Conservation (phyloP, 2,797 vertebrate genomes). For the Pseudochromis fuscus region DNA sequence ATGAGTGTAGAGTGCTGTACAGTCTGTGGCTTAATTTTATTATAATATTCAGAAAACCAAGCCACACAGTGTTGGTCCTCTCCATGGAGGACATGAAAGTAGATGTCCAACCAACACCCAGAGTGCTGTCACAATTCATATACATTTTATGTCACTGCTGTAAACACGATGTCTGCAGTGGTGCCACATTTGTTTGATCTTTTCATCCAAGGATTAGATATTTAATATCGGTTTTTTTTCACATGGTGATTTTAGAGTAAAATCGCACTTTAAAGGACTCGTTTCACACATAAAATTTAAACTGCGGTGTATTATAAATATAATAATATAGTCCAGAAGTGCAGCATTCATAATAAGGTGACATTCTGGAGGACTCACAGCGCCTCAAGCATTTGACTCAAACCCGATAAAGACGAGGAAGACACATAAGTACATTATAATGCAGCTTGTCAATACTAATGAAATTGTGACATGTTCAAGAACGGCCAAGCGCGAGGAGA, state of each 20-base stretch:
- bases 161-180: background rate
- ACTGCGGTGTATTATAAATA: background rate
- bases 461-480: slow-evolving; percentile 81
- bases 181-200: background rate
- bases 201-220: background rate
- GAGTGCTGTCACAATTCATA: background rate
- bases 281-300: background rate
- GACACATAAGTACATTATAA: slow-evolving; percentile 86
- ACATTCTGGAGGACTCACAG: slow-evolving; percentile 38
- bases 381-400: slow-evolving; percentile 64
- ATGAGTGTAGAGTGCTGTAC: too few relatives aligned
- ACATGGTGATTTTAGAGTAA: background rate
- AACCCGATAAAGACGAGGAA: slow-evolving; percentile 63
- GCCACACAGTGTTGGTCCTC: background rate
- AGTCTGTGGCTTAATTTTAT: background rate
- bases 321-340: too few relatives aligned
- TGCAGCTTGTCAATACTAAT: slow-evolving; percentile 89
- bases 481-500: slow-evolving; percentile 75
- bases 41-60: slow-evolving; percentile 11
- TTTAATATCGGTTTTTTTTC: too few relatives aligned
- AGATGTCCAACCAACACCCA: background rate
- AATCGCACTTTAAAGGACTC: background rate
- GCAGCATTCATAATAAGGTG: slow-evolving; percentile 47
- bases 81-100: background rate
- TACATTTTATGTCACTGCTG: background rate